Conservation (phyloP, 2,797 vertebrate genomes). For the Cuculus canorus region DNA sequence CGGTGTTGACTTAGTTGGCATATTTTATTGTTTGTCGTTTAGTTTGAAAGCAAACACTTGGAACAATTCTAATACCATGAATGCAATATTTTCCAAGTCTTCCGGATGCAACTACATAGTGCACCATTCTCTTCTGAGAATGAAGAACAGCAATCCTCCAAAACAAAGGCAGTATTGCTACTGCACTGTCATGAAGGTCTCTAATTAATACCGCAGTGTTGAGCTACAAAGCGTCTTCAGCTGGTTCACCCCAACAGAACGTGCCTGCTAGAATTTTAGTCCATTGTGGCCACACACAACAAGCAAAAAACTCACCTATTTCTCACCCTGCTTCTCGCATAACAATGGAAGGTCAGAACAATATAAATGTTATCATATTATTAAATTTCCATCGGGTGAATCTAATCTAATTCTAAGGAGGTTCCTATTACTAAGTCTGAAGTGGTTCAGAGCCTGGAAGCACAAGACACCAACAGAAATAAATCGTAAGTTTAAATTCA, state of each 20-base stretch:
- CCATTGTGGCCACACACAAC: neutral
- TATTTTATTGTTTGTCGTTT: constrained; percentile 32
- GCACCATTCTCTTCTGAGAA: constrained; percentile 4
- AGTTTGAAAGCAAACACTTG: constrained; percentile 49
- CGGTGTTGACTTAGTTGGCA: neutral
- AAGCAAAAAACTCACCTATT: neutral
- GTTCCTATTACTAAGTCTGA: neutral
- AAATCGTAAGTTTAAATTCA: neutral
- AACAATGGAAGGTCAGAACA: neutral
- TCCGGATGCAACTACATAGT: constrained; percentile 16
- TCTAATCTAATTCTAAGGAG: constrained; percentile 15
- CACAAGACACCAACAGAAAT: neutral
- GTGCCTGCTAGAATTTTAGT: neutral
- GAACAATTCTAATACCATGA: constrained; percentile 18
- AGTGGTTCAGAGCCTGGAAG: neutral
- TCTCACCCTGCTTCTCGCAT: neutral
- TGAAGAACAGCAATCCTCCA: neutral
- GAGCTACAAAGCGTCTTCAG: neutral
- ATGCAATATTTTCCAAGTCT: neutral
- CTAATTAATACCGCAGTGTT: neutral
- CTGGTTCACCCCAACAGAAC: neutral
- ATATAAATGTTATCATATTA: neutral
- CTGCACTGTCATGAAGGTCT: neutral
- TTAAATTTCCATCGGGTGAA: constrained; percentile 21
- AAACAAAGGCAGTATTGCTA: constrained; percentile 40